Evolutionary conservation across 2,888 invertebrate genomes (phyloP), one percentile per base, ranked within the genome.

Genomic region (Pasiphila rectangulata): DNA sequence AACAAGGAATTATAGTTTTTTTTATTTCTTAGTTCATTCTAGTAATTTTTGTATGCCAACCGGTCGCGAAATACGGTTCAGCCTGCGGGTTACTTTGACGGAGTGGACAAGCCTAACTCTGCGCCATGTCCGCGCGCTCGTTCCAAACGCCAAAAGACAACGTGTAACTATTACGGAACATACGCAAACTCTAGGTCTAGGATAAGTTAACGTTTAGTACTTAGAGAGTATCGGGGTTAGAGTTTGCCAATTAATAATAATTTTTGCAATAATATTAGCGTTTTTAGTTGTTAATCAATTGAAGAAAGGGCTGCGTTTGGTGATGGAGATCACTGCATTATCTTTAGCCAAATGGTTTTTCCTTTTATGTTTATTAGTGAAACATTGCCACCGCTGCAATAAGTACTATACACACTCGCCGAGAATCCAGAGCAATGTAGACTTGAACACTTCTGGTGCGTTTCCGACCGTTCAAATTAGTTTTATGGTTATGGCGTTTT

Each of bases 201-300:
- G 54, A 61, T 73, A 75, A 76, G 75, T 62, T 70, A 62, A 72
- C 65, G 65, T 73, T 69, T 81, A 83, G 85, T 84, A 83, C 82
- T 83, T 85, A 85, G 79, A 54, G 67, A 74, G 74, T 67, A 67
- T 61, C 73, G 75, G 67, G 59, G 40, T 38, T 70, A 65, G 61
- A 60, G 65, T 72, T 68, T 66, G 74, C 67, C 69, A 65, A 63
- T 67, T 71, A 67, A 63, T 70, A 63, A 70, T 72, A 67, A 64
- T 70, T 74, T 71, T 73, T 66, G 75, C 74, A 74, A 73, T 76
- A 75, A 67, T 69, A 64, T 65, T 24, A 59, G 61, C 57, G 62
- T 65, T 56, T 68, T 64, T 61, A 62, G 59, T 62, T 62, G 59
- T 61, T 63, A 54, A 61, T 50, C 56, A 56, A 59, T 57, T 57